Base-by-base conservation (phyloP, 2,797 vertebrate genomes). In the Denticeps clupeoides region DNA sequence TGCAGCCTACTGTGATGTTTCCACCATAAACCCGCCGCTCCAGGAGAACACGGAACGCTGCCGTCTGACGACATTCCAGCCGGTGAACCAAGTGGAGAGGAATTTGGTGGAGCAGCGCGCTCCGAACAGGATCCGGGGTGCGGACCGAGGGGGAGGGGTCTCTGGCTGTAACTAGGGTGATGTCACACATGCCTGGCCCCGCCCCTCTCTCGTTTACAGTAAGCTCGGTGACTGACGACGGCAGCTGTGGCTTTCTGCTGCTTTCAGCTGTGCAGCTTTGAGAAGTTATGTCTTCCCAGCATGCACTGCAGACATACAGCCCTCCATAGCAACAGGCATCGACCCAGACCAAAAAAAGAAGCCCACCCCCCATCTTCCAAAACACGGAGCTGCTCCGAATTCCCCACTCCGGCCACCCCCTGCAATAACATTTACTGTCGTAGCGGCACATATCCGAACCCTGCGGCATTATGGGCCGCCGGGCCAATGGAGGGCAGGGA, bases 271-370 rank as follows among this genome's bases (percentile, higher is more conserved):
- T 66, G 64, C 74, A 49, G 73, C 70, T 82, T 77, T 74, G 71
- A 70, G 79, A 80, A 79, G 79, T 74, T 68, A 72, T 32, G 48
- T 69, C 71, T 71, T 75, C 60, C 77, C 73, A 73, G 68, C 60
- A 47, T 49, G 48, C 44, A 38, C 45, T 42, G 48, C 62, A 56
- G 65, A 50, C 58, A 47, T 51, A n/a, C 55, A 53, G 44, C 62
- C 63, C 56, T 57, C 67, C 80, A 69, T 68, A 75, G 84, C 80
- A 84, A 86, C 83, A 85, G 75, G 77, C 75, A 64, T 70, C 60
- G 26, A 75, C 74, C 78, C 75, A 75, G 70, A 71, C 74, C 81
- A 78, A 84, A 85, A 84, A 85, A 86, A 85, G 79, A 70, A 66
- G n/a, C 60, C 45, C 32, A 12, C 56, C 18, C 26, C 59, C 63